These are phyloP conservation scores for Drosophila neonasuta DNA, from an alignment of 2,888 invertebrate species.

Conservation along the genomic window DNA sequence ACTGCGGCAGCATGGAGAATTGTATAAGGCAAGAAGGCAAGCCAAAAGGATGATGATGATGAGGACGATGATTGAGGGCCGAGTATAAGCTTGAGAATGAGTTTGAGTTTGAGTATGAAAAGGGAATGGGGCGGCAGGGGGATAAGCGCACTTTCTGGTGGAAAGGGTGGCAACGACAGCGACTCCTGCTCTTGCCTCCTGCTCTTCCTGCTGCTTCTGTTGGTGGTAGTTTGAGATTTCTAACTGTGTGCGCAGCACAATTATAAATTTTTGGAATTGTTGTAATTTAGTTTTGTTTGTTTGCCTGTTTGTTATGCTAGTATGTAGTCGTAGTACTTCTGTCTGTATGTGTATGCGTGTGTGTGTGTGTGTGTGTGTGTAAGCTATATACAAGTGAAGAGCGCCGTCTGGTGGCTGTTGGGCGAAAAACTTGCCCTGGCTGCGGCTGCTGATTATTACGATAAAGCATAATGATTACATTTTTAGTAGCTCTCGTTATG, in stretches of 20 bases:
- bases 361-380: constrained; percentile 42
- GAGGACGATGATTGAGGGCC: constrained; percentile 65
- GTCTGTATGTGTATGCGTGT: constrained; percentile 20
- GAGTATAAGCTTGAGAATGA: constrained; percentile 53
- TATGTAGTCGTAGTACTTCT: constrained; percentile 48
- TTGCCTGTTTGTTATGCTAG: constrained; percentile 72
- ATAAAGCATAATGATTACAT: constrained; percentile 76
- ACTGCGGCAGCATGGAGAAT: constrained; percentile 57
- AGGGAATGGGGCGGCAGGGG: constrained; percentile 10
- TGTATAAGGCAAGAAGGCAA: constrained; percentile 71
- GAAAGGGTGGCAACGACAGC: constrained; percentile 42
- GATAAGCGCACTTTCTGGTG: constrained; percentile 3
- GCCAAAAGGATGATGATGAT: constrained; percentile 65
- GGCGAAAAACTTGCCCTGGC: constrained; percentile 50
- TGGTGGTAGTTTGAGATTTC: constrained; percentile 71
- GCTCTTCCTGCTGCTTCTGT: constrained; percentile 15
- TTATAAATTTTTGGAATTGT: constrained; percentile 79
- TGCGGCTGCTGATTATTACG: constrained; percentile 75
- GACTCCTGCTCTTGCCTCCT: constrained; percentile 15
- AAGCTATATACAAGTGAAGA: constrained; percentile 40
- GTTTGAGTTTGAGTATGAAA: constrained; percentile 12
- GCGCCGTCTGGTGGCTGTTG: constrained; percentile 39
- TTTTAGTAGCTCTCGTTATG: constrained; percentile 66
- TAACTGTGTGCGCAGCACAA: constrained; percentile 72
- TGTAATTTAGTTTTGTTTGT: constrained; percentile 79